A percentile compares a stretch with the other conserved stretches of the same genome.
phyloP scores from a whole-genome alignment of 1,140 invertebrate genomes.

The Bilobella aurantiaca region DNA sequence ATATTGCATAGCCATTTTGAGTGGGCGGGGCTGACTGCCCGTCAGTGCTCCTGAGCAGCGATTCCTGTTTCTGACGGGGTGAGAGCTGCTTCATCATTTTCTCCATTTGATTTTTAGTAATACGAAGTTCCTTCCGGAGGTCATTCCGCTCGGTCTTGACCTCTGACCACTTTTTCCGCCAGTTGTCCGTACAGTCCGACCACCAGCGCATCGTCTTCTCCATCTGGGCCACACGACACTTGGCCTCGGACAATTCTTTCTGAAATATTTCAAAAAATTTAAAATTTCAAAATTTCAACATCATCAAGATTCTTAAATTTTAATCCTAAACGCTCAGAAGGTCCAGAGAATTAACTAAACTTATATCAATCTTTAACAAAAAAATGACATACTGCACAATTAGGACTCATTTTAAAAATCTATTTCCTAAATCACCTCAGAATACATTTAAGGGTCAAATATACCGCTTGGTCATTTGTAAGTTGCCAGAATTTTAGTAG shows the following conservation, averaged over 20 bases:
- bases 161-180: constrained; percentile 94
- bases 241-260: constrained; percentile 77
- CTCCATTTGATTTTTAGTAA: constrained; percentile 52
- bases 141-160: constrained; percentile 41
- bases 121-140: constrained; percentile 63
- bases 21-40: neutral
- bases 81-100: constrained; percentile 12
- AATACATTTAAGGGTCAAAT: no score
- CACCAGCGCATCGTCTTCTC: constrained; percentile 99
- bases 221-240: constrained; percentile 87
- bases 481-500: no score
- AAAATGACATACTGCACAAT: no score
- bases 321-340: neutral
- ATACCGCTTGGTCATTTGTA: no score
- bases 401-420: no score
- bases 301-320: neutral
- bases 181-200: constrained; percentile 81
- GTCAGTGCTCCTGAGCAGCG: neutral
- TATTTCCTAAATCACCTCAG: no score
- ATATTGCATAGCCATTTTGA: neutral
- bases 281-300: neutral
- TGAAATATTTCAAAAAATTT: constrained; percentile 37
- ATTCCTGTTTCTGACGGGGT: neutral
- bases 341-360: no score
- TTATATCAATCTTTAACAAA: no score